Evolutionary conservation across 2,888 invertebrate genomes (phyloP).

Genomic region (Acronicta aceris): DNA sequence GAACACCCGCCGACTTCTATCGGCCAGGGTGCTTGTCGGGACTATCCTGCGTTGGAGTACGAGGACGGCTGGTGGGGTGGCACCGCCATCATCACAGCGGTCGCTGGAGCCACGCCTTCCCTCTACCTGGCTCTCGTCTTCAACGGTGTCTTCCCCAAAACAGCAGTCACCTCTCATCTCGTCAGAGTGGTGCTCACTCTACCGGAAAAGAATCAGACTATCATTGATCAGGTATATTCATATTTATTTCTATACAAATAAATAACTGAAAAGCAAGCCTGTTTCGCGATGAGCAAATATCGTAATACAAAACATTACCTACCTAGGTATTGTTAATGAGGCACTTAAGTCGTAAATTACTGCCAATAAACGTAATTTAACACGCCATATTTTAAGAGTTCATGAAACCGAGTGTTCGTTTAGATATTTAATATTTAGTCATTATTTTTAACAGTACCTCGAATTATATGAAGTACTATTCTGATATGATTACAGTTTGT

Average conservation of each 20-base stretch:
- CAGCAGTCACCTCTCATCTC: conserved; percentile 91
- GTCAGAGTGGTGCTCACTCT: conserved; percentile 92
- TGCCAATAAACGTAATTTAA: conserved; percentile 34
- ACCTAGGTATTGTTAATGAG: conserved; percentile 13
- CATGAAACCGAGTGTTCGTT: background rate
- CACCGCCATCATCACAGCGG: conserved; percentile 95
- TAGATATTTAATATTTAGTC: too few species aligned
- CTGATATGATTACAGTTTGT: too few species aligned
- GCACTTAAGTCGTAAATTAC: conserved; percentile 29
- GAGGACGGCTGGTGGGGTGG: conserved; percentile 95
- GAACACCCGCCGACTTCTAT: conserved; percentile 92
- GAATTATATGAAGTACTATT: too few species aligned
- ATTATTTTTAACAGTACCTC: too few species aligned
- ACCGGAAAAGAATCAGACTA: conserved; percentile 92
- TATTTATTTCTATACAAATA: conserved; percentile 22
- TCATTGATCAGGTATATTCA: conserved; percentile 91
- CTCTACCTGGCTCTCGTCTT: conserved; percentile 94
- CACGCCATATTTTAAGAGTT: conserved; percentile 10
- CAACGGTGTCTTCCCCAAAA: conserved; percentile 92
- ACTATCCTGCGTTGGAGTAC: conserved; percentile 83
- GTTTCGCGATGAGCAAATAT: background rate
- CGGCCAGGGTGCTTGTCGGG: conserved; percentile 86
- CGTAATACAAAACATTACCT: conserved; percentile 1
- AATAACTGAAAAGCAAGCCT: background rate
- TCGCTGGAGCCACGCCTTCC: conserved; percentile 94